Base-by-base conservation (phyloP, 2,888 invertebrate species). In the Phortica magna region DNA sequence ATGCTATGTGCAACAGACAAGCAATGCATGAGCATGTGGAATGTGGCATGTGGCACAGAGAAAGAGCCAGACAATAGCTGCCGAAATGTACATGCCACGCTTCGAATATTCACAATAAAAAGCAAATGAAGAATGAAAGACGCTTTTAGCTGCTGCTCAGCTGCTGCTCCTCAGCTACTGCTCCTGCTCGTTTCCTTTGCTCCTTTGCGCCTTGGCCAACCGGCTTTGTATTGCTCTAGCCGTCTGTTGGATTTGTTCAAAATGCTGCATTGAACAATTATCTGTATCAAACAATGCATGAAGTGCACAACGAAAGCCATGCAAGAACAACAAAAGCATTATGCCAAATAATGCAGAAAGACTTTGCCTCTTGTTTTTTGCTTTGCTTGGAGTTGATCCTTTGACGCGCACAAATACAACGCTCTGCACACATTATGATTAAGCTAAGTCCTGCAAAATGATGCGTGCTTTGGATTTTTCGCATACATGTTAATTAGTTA, bases 181-280 rank as follows among this genome's bases (percentile, higher is more conserved):
- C n/a, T n/a, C n/a, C n/a, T n/a, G n/a, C n/a, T n/a, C n/a, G n/a
- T n/a, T n/a, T n/a, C n/a, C n/a, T n/a, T n/a, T n/a, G n/a, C n/a
- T n/a, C n/a, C n/a, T n/a, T n/a, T n/a, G n/a, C n/a, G n/a, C n/a
- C n/a, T n/a, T n/a, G n/a, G n/a, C n/a, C n/a, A 61, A 17, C 19
- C 19, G 61, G 19, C 31, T 31, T n/a, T n/a, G n/a, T n/a, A n/a
- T n/a, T n/a, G n/a, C n/a, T n/a, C n/a, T n/a, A n/a, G n/a, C n/a
- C n/a, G 22, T 22, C 61, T 17, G 61, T 48, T 48, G 22, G 61
- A 22, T 61, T 61, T 61, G 22, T 61, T 19, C 22, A 68, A 64
- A 71, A 48, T 71, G 53, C 31, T 31, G 55, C 70, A 71, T 71
- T 71, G 70, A 55, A 71, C 70, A 71, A 71, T 71, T 71, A 71